Evolutionary conservation across 2,113 vertebrate genomes (phyloP).

Genomic region (Silurus asotus): DNA sequence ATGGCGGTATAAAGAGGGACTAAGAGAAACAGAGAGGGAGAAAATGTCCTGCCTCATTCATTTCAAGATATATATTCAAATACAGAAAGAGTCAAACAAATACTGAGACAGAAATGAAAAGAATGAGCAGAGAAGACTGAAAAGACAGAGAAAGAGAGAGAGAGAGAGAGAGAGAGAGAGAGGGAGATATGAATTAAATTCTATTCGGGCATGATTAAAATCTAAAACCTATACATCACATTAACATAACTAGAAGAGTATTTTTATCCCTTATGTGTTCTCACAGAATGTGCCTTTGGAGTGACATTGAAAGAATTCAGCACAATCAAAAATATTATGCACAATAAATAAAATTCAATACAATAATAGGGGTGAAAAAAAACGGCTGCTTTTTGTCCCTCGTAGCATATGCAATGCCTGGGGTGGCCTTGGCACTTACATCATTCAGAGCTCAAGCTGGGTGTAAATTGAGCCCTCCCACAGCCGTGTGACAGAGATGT

Average conservation of each 20-base stretch:
- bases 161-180: too few species aligned
- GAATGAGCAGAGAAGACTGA: too few species aligned
- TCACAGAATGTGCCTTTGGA: not conserved
- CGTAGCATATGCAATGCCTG: not conserved
- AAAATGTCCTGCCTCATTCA: too few species aligned
- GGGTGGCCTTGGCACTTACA: not conserved
- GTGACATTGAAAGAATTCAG: not conserved
- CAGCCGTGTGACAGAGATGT: not conserved
- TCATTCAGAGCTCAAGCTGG: conserved; percentile 5
- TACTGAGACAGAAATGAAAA: too few species aligned
- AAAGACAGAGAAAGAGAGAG: too few species aligned
- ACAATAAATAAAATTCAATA: not conserved
- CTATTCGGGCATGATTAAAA: too few species aligned
- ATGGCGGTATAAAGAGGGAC: too few species aligned
- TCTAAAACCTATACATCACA: not conserved
- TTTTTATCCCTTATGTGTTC: not conserved
- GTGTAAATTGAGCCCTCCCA: conserved; percentile 3
- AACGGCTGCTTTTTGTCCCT: not conserved
- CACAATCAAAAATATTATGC: too few species aligned
- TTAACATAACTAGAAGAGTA: not conserved
- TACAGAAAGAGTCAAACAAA: too few species aligned
- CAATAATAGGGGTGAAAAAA: not conserved
- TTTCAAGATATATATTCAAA: too few species aligned
- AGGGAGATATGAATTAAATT: too few species aligned
- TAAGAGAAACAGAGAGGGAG: too few species aligned